Percentiles rank a stretch among this genome's conserved stretches.
phyloP scores from a whole-genome alignment of 2,797 vertebrate genomes.

The Danionella dracula region DNA sequence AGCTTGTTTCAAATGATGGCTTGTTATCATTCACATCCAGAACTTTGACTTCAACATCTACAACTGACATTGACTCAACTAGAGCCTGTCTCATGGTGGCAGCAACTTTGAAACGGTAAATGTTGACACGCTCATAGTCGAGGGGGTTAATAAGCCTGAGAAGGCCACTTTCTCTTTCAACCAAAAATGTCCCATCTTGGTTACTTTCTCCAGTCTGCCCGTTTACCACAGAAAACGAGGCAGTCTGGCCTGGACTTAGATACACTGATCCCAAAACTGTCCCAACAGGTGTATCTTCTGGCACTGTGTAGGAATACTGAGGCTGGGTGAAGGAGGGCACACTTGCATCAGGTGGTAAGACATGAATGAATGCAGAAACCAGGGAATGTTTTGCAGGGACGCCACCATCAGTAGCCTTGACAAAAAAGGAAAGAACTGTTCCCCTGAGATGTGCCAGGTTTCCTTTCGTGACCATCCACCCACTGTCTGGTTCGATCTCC shows the following conservation, averaged over 20 bases:
- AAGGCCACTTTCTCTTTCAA: constrained; percentile 84
- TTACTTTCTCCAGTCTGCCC: constrained; percentile 89
- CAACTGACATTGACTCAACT: constrained; percentile 78
- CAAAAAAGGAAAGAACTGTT: constrained; percentile 84
- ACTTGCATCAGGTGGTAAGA: constrained; percentile 82
- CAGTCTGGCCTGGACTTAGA: constrained; percentile 72
- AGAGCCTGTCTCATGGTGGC: constrained; percentile 70
- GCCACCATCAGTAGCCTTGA: constrained; percentile 89
- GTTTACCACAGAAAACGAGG: constrained; percentile 71
- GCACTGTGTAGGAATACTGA: constrained; percentile 89
- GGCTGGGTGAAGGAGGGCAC: constrained; percentile 93
- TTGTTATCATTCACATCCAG: constrained; percentile 92
- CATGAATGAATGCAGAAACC: constrained; percentile 87
- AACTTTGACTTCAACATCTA: constrained; percentile 90
- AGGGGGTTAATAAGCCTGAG: constrained; percentile 82
- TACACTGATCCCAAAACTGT: constrained; percentile 86
- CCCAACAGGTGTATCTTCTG: constrained; percentile 85
- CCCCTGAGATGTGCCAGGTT: constrained; percentile 87
- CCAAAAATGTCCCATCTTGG: constrained; percentile 77
- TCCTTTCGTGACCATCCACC: constrained; percentile 90
- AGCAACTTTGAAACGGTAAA: constrained; percentile 83
- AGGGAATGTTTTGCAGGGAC: constrained; percentile 85
- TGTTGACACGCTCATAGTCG: constrained; percentile 86
- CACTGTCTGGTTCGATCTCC: constrained; percentile 87
- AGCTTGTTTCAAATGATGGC: constrained; percentile 84